Evolutionary conservation across 2,888 invertebrate species (phyloP).

Genomic region (Dorcus parallelipipedus): DNA sequence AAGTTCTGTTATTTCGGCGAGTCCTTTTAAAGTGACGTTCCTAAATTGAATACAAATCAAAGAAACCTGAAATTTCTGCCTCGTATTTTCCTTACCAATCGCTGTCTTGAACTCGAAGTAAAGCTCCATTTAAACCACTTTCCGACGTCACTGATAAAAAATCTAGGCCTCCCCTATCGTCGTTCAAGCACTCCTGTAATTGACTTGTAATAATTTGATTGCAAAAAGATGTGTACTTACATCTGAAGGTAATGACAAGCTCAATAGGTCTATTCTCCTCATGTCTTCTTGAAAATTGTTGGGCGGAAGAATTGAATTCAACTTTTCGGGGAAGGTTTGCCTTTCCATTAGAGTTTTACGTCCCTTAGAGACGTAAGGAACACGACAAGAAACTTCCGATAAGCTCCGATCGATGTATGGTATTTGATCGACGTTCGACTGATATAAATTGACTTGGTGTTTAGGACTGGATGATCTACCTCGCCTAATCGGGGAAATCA

Average conservation of each 20-base stretch:
- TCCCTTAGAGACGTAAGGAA: neutral
- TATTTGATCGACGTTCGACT: constrained; percentile 5
- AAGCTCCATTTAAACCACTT: constrained; percentile 21
- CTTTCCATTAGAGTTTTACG: constrained; percentile 5
- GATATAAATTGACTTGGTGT: constrained; percentile 8
- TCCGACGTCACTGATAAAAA: constrained; percentile 15
- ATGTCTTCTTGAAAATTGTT: constrained; percentile 20
- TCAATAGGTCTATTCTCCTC: constrained; percentile 21
- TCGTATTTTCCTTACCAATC: constrained; percentile 36
- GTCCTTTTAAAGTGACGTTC: constrained; percentile 39
- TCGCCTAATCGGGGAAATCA: constrained; percentile 36
- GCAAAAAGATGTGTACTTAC: constrained; percentile 8
- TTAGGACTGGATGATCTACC: constrained; percentile 39
- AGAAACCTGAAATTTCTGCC: neutral
- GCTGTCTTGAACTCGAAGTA: constrained; percentile 32
- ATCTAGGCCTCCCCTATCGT: constrained; percentile 8
- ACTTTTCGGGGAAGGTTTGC: neutral
- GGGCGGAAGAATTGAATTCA: constrained; percentile 4
- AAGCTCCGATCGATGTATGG: constrained; percentile 23
- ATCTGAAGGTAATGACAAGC: constrained; percentile 20
- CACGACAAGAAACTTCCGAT: constrained; percentile 9
- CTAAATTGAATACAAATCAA: constrained; percentile 15
- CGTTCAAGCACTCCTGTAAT: constrained; percentile 16
- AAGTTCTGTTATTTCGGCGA: constrained; percentile 45
- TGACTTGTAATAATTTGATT: neutral